Evolutionary conservation across 2,113 vertebrate genomes (phyloP).

Genomic region (Catharus fuscescens): DNA sequence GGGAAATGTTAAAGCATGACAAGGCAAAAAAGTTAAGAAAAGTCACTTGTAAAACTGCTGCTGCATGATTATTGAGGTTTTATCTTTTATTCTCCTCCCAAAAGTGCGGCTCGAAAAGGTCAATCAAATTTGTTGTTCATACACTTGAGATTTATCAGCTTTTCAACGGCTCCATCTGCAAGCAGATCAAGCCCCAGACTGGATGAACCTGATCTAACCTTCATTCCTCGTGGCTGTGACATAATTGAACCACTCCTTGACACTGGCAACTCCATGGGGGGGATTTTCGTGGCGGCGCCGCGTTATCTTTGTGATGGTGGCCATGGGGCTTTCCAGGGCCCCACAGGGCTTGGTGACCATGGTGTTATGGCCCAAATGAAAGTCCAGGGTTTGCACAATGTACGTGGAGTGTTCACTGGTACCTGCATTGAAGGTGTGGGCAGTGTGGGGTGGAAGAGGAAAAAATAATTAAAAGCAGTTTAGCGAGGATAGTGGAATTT

Average conservation of each 20-base stretch:
- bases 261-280: constrained; percentile 94
- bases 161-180: not conserved
- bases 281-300: constrained; percentile 95
- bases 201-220: constrained; percentile 74
- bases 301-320: constrained; percentile 98
- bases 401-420: constrained; percentile 94
- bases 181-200: not conserved
- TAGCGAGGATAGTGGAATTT: not conserved
- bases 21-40: not conserved
- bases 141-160: not conserved
- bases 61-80: not conserved
- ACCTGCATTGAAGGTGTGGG: constrained; percentile 69
- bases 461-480: not conserved
- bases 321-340: constrained; percentile 96
- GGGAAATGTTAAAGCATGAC: not conserved
- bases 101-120: not conserved
- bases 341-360: constrained; percentile 99
- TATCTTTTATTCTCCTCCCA: not conserved
- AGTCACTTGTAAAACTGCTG: not conserved
- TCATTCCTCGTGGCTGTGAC: constrained; percentile 97
- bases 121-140: not conserved
- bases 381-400: constrained; percentile 96
- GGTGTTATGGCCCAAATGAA: constrained; percentile 96
- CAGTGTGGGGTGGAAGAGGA: fast-evolving
- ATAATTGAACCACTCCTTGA: constrained; percentile 98